Percentiles rank a stretch among this genome's conserved stretches.
Conservation (phyloP, 2,113 vertebrate species). For the Morone chrysops region DNA sequence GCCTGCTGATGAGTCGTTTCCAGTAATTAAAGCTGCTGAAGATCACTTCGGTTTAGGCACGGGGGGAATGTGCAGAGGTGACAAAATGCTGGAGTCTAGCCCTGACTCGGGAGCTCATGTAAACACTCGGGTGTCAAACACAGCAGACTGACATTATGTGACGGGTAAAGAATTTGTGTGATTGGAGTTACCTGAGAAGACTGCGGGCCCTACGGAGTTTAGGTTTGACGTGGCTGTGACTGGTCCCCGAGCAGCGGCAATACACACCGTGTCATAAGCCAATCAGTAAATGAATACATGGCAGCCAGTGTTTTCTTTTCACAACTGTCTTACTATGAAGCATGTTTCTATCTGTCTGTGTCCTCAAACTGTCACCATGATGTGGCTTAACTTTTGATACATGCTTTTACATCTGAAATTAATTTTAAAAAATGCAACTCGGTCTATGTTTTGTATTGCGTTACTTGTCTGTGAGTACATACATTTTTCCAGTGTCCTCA, state of each 20-base stretch:
- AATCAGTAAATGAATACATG: conserved; percentile 58
- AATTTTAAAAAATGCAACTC: not conserved
- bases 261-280: conserved; percentile 45
- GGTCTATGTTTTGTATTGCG: not conserved
- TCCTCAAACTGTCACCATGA: conserved; percentile 8
- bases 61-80: conserved; percentile 61
- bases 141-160: conserved; percentile 24
- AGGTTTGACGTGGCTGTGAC: conserved; percentile 39
- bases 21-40: conserved; percentile 49
- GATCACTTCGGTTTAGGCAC: conserved; percentile 15
- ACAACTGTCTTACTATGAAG: conserved; percentile 50
- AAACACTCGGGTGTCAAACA: conserved; percentile 37
- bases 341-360: conserved; percentile 6
- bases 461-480: not conserved
- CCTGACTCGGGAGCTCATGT: conserved; percentile 7
- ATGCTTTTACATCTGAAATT: not conserved
- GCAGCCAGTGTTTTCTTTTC: conserved; percentile 21
- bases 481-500: not conserved
- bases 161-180: conserved; percentile 1
- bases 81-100: conserved; percentile 31
- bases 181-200: conserved; percentile 25
- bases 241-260: conserved; percentile 41
- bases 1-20: conserved; percentile 56
- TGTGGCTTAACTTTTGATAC: not conserved
- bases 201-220: conserved; percentile 1